Evolutionary conservation across 1,140 invertebrate species (phyloP).

Genomic region (Lucilia sericata): DNA sequence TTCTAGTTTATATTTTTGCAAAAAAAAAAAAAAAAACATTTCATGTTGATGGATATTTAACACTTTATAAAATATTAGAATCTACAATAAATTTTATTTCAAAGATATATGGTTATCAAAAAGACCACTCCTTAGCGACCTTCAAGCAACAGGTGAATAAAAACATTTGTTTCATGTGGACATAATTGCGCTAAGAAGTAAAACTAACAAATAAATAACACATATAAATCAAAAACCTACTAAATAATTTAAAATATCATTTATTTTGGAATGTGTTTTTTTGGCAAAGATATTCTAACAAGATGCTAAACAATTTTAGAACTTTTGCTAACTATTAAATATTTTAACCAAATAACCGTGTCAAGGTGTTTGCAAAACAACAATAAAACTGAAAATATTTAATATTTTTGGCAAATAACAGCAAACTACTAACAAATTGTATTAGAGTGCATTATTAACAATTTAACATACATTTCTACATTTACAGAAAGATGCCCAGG

Average conservation of each 20-base stretch:
- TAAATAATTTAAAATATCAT: not conserved
- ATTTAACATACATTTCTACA: slow-evolving; percentile 60
- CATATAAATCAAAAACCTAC: not conserved
- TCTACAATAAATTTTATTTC: too few relatives aligned
- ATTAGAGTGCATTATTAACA: slow-evolving; percentile 50
- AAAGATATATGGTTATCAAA: not conserved
- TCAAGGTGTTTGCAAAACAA: not conserved
- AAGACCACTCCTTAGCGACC: not conserved
- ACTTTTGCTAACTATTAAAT: not conserved
- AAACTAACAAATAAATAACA: not conserved
- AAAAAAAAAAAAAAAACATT: too few relatives aligned
- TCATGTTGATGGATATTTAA: too few relatives aligned
- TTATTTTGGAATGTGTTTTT: not conserved
- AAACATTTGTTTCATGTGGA: not conserved
- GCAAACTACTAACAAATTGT: too few relatives aligned
- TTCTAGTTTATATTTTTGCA: too few relatives aligned
- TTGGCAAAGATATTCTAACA: slow-evolving; percentile 15
- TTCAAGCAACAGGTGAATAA: not conserved
- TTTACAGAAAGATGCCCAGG: slow-evolving; percentile 69
- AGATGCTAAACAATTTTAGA: slow-evolving; percentile 23
- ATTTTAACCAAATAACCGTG: not conserved
- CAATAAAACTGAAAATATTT: slow-evolving; percentile 57
- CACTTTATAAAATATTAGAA: too few relatives aligned
- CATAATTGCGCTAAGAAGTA: not conserved
- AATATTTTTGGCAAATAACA: too few relatives aligned